Evolutionary conservation across 2,113 vertebrate species (phyloP).

Genomic region (Sitta europaea): DNA sequence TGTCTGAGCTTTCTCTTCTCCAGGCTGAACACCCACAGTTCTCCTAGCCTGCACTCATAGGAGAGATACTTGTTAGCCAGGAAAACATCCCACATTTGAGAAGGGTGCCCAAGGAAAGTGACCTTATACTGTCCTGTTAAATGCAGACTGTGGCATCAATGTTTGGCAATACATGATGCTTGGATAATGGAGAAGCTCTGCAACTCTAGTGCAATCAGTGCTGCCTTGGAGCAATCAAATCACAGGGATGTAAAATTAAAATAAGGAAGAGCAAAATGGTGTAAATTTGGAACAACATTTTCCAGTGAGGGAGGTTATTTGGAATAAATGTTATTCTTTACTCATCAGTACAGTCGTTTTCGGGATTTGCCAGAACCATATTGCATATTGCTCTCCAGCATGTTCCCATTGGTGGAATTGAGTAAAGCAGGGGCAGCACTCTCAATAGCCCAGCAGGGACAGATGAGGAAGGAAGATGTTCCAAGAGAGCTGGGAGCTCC

Average conservation of each 20-base stretch:
- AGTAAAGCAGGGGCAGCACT: not conserved
- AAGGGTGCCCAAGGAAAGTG: not conserved
- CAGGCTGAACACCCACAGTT: not conserved
- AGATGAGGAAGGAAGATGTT: not conserved
- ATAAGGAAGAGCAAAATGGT: not conserved
- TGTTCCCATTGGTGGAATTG: not conserved
- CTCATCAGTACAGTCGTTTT: not conserved
- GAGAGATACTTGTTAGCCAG: not conserved
- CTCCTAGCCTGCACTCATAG: not conserved
- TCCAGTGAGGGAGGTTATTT: not conserved
- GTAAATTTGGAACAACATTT: not conserved
- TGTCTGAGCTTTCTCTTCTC: not conserved
- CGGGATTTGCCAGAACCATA: accelerated
- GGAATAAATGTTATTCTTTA: not conserved
- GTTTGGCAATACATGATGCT: not conserved
- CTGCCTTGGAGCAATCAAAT: not conserved
- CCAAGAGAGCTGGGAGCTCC: not conserved
- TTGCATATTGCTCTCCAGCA: not conserved
- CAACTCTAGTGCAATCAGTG: not conserved
- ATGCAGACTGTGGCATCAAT: not conserved
- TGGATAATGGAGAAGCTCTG: not conserved
- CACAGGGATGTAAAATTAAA: not conserved
- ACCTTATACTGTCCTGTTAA: not conserved
- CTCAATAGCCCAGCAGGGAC: not conserved
- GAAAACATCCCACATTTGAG: not conserved